Base-by-base conservation (phyloP, 2,888 invertebrate genomes). In the Strigamia maritima region DNA sequence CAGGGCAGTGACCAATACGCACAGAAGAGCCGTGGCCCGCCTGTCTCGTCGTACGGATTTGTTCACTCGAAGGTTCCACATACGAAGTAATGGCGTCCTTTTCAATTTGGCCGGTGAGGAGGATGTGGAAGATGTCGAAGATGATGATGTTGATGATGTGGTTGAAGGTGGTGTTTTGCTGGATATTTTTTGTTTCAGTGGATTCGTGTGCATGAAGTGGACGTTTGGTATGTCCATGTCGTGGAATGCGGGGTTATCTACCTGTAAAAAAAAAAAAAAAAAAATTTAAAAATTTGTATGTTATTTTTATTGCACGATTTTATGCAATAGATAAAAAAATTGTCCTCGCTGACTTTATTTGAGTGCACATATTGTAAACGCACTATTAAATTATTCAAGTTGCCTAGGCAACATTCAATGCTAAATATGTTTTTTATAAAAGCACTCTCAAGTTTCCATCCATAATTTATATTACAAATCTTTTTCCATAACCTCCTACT, bases 181-280 rank as follows among this genome's bases (percentile, higher is more conserved):
- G n/a, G 70, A 12, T 26, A 31, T 26, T 70, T 78, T 78, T 35
- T 70, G 70, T 31, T 65, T 65, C 16, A 70, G n/a, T 19, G 78
- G 70, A 22, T 28, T 65, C 14, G 70, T 26, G 24, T 22, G 26
- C 35, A 35, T 74, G 74, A 78, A 78, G 44, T 78, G 70, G n/a
- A 78, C 78, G 78, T 70, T 78, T 16, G 78, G 70, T 16, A 78
- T 78, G n/a, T 77, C 77, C 77, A 77, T 54, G 22, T 77, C 77
- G 60, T 77, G 77, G 60, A 77, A 77, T 19, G 77, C 77, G 26
- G 40, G 60, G 31, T 77, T 77, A 26, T 77, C 77, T 54, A 77
- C 77, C 77, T 77, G 60, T 10, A 31, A 16, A 76, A 65, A 65
- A 22, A 44, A 14, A 44, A 19, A 65, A 24, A 22, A 65, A 24